Base-by-base conservation (phyloP, 2,797 vertebrate species). In the Hydrolagus colliei region DNA sequence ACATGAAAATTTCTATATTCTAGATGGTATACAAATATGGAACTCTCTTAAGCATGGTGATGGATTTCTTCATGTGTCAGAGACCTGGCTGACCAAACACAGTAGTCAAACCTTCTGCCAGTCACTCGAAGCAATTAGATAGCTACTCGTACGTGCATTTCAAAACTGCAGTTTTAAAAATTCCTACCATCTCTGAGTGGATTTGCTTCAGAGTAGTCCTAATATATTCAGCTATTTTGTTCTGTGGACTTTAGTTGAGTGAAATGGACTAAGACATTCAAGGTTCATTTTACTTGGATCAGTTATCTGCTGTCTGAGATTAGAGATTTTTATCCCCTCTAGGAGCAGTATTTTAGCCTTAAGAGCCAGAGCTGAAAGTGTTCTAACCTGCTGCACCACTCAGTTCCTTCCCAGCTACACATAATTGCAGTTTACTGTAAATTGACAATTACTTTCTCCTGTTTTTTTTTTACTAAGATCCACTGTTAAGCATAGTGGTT, bases 401-500 rank as follows among this genome's bases (percentile, higher is more conserved):
- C n/a, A 71, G 65, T 71, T 63, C 35, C 20, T 35, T 41, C 68
- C 41, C 79, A 68, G 41, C 18, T 6, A 62, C 32, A 32, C 9
- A 68, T 9, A 1, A 20, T 61, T 61, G 11, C 18, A 20, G 8
- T 68, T 10, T 35, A 84, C 27, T 84, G 13, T 12, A 80, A 65
- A 32, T 13, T 84, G 32, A 82, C 79, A 3, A 68, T 82, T 84
- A 68, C 32, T 52, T 84, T 71, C 22, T 74, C 14, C 18, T 61
- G 5, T 76, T 20, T 76, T 52, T 76, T 52, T 52, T 8, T 14
- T 18, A 32, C 41, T 41, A 77, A 84, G 79, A 84, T 84, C 79
- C 79, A 84, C 79, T 41, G 32, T 84, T 84, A 84, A 84, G n/a
- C 79, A 84, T 41, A 84, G 79, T 32, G 79, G 79, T 84, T 84